Evolutionary conservation across 2,888 invertebrate genomes (phyloP), one percentile per base, ranked within the genome.

Genomic region (Agonopterix heracliana): DNA sequence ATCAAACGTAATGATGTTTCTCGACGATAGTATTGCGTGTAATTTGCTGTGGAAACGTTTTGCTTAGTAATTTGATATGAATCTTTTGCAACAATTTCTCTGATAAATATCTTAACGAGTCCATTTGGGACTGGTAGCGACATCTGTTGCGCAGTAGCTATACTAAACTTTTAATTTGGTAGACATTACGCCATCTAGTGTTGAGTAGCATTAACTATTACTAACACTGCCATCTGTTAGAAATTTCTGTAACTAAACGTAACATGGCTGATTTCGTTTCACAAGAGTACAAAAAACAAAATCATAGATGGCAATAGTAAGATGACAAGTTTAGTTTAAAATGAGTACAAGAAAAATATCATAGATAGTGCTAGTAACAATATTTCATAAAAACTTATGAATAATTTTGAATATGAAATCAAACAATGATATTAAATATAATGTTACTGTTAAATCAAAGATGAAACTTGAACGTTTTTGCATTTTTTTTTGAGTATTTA

Each of bases 1-100:
- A 71, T 72, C 71, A 64, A 56, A 59, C 57, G 56, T 78, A 78
- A 78, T 78, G 68, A 71, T 64, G 69, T 66, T 62, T 66, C 54
- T 59, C 54, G 60, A 50, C 55, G 44, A 47, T 61, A 26, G 26
- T 51, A n/a, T 36, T 12, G 3, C 35, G 13, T 13, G 47, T 56
- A 61, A 58, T 58, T 54, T 56, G 54, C 56, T 52, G 66, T 59
- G 7, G 59, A 59, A 68, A 55, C 57, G 61, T 66, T 71, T 68
- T 64, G 67, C 65, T 48, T 52, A 59, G 60, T 56, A 61, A 49
- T 55, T 49, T 52, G 66, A 68, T 70, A 63, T 57, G 51, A 59
- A 71, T 68, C 67, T 63, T 52, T 50, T 51, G 48, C 46, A 50
- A 53, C 47, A 50, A 53, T 48, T 53, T 40, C 26, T 10, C 12